phyloP scores from a whole-genome alignment of 2,797 vertebrate genomes.

The Rhynchotus rufescens region DNA sequence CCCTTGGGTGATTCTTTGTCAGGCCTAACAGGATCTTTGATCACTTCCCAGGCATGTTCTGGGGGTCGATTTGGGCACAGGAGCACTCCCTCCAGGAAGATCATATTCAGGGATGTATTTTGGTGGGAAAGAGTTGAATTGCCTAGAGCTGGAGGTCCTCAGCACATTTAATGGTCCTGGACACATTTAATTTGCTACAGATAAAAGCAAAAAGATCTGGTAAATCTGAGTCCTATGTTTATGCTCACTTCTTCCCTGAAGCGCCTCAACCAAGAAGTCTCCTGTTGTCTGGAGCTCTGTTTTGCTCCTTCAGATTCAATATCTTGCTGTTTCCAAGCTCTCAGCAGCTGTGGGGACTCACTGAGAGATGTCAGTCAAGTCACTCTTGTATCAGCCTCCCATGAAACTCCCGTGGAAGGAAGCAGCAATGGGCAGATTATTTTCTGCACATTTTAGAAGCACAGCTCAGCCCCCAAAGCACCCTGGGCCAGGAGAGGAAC shows the following conservation, averaged over 20 bases:
- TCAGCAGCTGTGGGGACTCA: fast-evolving
- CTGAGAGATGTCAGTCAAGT: not conserved
- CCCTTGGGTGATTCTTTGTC: not conserved
- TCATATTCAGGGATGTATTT: not conserved
- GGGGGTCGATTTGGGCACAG: not conserved
- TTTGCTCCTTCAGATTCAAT: not conserved
- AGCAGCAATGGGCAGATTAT: fast-evolving
- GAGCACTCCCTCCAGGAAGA: not conserved
- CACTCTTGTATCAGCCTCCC: not conserved
- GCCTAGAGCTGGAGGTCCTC: not conserved
- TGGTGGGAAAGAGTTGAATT: not conserved
- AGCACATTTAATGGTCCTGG: not conserved
- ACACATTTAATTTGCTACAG: not conserved
- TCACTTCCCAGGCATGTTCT: not conserved
- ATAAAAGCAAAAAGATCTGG: not conserved
- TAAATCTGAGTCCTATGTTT: not conserved
- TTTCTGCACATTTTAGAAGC: too few relatives aligned
- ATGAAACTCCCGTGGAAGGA: not conserved
- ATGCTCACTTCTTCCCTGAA: not conserved
- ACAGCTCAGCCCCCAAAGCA: not conserved
- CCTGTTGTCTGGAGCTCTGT: fast-evolving
- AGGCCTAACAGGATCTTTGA: not conserved
- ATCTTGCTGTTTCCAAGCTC: not conserved
- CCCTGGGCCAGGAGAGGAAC: not conserved
- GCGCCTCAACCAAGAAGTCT: not conserved